Percentiles rank a stretch among this genome's conserved stretches.
Conservation (phyloP, 2,797 vertebrate genomes). For the Semaprochilodus insignis region DNA sequence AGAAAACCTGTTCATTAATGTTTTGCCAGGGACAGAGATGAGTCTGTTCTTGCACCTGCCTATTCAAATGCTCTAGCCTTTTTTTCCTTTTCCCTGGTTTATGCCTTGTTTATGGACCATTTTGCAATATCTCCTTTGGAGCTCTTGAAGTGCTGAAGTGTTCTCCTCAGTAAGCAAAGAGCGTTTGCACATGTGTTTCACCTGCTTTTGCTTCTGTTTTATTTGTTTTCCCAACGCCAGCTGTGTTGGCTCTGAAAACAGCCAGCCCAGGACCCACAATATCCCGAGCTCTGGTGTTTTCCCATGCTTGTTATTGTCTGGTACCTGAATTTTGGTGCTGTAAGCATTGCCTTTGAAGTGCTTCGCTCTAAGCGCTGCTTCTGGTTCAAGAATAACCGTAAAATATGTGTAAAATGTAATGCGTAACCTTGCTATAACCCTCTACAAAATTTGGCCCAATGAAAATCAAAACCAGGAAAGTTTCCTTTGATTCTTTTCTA, state of each 20-base stretch:
- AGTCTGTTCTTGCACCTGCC: background rate
- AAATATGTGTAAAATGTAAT: conserved; percentile 11
- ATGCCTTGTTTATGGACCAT: background rate
- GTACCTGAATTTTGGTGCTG: conserved; percentile 1
- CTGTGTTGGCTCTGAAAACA: conserved; percentile 20
- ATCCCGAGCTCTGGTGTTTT: background rate
- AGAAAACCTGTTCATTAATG: background rate
- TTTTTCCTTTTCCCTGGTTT: background rate
- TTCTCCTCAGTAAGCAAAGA: background rate
- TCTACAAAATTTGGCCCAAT: background rate
- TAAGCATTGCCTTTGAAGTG: background rate
- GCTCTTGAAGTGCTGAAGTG: background rate
- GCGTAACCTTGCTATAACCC: background rate
- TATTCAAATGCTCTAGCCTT: background rate
- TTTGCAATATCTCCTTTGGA: background rate
- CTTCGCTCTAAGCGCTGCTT: background rate
- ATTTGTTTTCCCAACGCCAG: conserved; percentile 20
- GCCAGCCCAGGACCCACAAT: background rate
- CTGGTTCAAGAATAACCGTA: conserved; percentile 15
- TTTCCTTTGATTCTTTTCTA: conserved; percentile 14
- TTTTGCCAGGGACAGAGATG: background rate
- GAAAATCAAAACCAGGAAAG: conserved; percentile 21
- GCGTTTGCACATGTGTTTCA: background rate
- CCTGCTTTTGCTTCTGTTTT: conserved; percentile 23
- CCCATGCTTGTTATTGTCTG: background rate